Conservation (phyloP, 1,140 invertebrate genomes). For the Cheumatopsyche charites region DNA sequence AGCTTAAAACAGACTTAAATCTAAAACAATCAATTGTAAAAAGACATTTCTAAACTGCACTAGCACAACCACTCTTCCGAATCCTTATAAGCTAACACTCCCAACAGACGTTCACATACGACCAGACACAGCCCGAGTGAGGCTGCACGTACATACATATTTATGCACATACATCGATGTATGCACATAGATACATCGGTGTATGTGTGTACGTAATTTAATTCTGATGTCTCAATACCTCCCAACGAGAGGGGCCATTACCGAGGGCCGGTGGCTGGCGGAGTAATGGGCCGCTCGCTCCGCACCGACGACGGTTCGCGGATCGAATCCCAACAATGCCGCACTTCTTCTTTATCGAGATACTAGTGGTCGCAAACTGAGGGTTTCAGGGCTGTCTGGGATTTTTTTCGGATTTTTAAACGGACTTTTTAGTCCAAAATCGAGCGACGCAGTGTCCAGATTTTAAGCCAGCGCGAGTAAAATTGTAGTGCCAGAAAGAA, state of each 20-base stretch:
- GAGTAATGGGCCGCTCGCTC: slow-evolving; percentile 54
- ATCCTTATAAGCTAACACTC: too few relatives aligned
- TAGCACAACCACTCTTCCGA: too few relatives aligned
- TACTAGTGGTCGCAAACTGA: slow-evolving; percentile 51
- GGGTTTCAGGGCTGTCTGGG: slow-evolving; percentile 29
- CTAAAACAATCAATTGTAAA: too few relatives aligned
- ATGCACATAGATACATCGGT: slow-evolving; percentile 13
- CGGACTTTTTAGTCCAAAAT: too few relatives aligned
- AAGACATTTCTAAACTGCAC: too few relatives aligned
- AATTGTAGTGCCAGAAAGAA: too few relatives aligned
- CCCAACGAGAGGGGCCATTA: slow-evolving; percentile 61
- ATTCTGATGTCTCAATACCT: slow-evolving; percentile 63
- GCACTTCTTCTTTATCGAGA: slow-evolving; percentile 55
- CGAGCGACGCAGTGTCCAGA: too few relatives aligned
- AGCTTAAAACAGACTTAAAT: too few relatives aligned
- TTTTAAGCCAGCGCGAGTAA: too few relatives aligned
- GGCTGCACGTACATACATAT: slow-evolving; percentile 1
- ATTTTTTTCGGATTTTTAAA: background rate
- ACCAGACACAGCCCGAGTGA: too few relatives aligned
- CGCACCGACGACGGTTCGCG: slow-evolving; percentile 61
- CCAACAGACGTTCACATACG: too few relatives aligned
- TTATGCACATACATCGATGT: background rate
- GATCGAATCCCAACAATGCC: slow-evolving; percentile 36
- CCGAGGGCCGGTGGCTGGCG: slow-evolving; percentile 56
- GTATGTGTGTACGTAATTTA: slow-evolving; percentile 52